Evolutionary conservation across 1,140 invertebrate species (phyloP).

Genomic region (Aethina tumida): DNA sequence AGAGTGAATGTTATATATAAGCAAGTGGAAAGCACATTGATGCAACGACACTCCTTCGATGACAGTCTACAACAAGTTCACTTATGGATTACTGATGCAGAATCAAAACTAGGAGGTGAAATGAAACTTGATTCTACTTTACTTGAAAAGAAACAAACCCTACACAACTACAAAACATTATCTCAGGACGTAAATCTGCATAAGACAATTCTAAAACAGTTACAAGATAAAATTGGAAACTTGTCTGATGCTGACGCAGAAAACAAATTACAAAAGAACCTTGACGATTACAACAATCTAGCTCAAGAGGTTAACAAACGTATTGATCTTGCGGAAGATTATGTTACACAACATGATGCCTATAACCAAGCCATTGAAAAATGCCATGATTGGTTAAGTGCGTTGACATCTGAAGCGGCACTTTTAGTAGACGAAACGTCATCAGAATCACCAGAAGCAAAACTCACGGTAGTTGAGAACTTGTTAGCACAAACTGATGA

Average conservation of each 20-base stretch:
- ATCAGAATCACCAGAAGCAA: conserved; percentile 62
- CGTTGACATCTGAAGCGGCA: conserved; percentile 55
- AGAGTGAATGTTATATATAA: conserved; percentile 76
- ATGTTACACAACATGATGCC: conserved; percentile 71
- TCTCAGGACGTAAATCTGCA: conserved; percentile 76
- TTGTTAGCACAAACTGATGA: conserved; percentile 61
- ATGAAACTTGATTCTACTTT: conserved; percentile 63
- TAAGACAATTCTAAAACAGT: conserved; percentile 63
- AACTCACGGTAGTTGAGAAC: conserved; percentile 63
- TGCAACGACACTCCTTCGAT: conserved; percentile 82
- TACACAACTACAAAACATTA: conserved; percentile 64
- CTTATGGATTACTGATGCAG: conserved; percentile 67
- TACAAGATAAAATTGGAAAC: conserved; percentile 63
- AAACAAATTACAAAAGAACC: conserved; percentile 55
- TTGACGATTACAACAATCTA: conserved; percentile 58
- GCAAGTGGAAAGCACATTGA: conserved; percentile 72
- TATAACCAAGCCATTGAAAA: conserved; percentile 70
- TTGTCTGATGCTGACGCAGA: conserved; percentile 66
- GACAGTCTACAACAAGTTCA: conserved; percentile 76
- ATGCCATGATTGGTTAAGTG: conserved; percentile 61
- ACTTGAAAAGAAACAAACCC: conserved; percentile 73
- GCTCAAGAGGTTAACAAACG: conserved; percentile 55
- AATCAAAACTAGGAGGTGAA: conserved; percentile 56
- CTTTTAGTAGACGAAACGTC: conserved; percentile 56
- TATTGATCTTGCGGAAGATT: conserved; percentile 55